Percentiles rank a stretch among this genome's conserved stretches.
These are phyloP conservation scores for Caenorhabditis angaria DNA, from an alignment of 2,888 invertebrate species.

Conservation along the genomic window DNA sequence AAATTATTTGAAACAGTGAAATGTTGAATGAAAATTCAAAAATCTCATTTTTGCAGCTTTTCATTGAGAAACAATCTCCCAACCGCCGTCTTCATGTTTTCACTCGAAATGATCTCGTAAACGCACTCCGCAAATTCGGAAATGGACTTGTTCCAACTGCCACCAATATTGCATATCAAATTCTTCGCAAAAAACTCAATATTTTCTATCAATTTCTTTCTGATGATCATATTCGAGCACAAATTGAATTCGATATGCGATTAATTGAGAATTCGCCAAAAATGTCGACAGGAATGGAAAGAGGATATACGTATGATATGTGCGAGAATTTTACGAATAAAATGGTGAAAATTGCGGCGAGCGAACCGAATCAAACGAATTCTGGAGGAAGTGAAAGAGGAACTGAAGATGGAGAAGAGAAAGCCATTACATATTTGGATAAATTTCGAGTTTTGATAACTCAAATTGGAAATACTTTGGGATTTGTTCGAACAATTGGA, in stretches of 20 bases:
- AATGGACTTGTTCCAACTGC: conserved; percentile 53
- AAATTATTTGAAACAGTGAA: too few species aligned
- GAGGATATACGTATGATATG: conserved; percentile 81
- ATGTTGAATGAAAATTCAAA: conserved; percentile 6
- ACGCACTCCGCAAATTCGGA: conserved; percentile 80
- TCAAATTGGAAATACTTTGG: conserved; percentile 86
- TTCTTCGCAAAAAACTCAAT: conserved; percentile 88
- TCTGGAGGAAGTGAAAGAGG: too few species aligned
- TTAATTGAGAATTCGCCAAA: conserved; percentile 77
- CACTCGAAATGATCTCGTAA: conserved; percentile 91
- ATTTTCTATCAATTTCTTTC: conserved; percentile 95
- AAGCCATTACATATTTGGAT: conserved; percentile 88
- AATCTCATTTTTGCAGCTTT: conserved; percentile 77
- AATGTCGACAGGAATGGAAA: not conserved
- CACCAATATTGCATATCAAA: conserved; percentile 79
- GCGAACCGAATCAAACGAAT: not conserved
- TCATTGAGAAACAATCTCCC: conserved; percentile 88
- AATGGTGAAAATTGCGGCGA: not conserved
- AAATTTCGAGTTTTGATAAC: conserved; percentile 89
- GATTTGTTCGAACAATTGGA: conserved; percentile 77
- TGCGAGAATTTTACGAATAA: conserved; percentile 89
- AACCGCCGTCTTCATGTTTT: conserved; percentile 94
- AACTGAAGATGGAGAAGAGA: conserved; percentile 77
- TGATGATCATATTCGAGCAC: conserved; percentile 95
- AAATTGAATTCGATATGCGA: conserved; percentile 82